phyloP scores from a whole-genome alignment of 2,113 vertebrate species.

The Oreochromis tanganicae region DNA sequence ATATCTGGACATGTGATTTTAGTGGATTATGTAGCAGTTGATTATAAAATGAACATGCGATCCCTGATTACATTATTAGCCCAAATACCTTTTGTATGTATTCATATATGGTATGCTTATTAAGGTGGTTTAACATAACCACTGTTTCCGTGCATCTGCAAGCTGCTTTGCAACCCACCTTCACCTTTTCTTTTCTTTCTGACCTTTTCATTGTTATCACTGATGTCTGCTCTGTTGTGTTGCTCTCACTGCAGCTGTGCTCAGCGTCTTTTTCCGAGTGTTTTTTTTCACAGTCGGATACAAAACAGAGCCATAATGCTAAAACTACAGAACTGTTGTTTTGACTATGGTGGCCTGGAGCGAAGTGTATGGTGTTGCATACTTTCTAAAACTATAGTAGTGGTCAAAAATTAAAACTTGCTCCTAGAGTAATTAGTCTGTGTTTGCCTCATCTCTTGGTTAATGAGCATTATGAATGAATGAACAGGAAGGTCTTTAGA shows the following conservation, averaged over 20 bases:
- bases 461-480: neutral
- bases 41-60: neutral
- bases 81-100: neutral
- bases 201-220: neutral
- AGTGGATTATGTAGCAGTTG: neutral
- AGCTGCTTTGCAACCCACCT: neutral
- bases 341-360: neutral
- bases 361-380: neutral
- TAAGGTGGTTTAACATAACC: neutral
- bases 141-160: neutral
- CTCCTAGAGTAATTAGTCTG: neutral
- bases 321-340: neutral
- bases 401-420: neutral
- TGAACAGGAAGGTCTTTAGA: neutral
- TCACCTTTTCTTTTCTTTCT: neutral
- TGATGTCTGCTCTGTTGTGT: neutral
- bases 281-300: neutral
- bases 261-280: neutral
- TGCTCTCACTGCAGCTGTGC: neutral
- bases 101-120: neutral
- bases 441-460: neutral
- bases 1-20: neutral
- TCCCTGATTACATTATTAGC: neutral
- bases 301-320: neutral
- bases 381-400: neutral